Evolutionary conservation across 2,888 invertebrate genomes (phyloP).

Genomic region (Octodonta nipae): DNA sequence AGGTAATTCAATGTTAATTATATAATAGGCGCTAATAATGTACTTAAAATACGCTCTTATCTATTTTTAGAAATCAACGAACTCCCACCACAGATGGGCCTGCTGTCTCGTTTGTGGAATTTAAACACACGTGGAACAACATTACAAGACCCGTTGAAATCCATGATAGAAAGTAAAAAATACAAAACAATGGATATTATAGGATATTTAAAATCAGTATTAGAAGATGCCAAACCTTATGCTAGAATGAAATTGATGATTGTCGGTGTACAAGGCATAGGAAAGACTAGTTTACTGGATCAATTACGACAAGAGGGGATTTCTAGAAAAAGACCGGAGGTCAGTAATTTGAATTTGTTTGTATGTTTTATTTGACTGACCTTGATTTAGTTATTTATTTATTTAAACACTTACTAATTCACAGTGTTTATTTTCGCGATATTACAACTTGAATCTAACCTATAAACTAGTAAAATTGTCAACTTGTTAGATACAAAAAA

Average conservation of each 20-base stretch:
- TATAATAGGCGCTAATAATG: background rate
- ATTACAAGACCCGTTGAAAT: constrained; percentile 72
- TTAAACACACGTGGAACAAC: constrained; percentile 82
- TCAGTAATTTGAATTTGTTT: too few relatives aligned
- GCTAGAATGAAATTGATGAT: constrained; percentile 93
- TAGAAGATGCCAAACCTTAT: constrained; percentile 84
- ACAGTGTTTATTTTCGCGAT: too few relatives aligned
- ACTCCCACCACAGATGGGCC: constrained; percentile 89
- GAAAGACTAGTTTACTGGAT: constrained; percentile 83
- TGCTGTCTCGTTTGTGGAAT: constrained; percentile 90
- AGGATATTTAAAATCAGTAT: constrained; percentile 77
- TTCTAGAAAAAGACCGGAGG: constrained; percentile 56
- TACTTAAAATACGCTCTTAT: constrained; percentile 3
- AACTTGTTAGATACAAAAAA: too few relatives aligned
- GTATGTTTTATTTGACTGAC: too few relatives aligned
- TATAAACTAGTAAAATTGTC: too few relatives aligned
- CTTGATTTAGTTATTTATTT: too few relatives aligned
- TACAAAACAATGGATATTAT: constrained; percentile 92
- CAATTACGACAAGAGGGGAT: constrained; percentile 77
- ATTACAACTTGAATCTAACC: too few relatives aligned
- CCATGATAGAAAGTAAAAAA: constrained; percentile 83
- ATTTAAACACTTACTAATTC: too few relatives aligned
- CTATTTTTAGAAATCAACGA: constrained; percentile 57
- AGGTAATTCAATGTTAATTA: constrained; percentile 32
- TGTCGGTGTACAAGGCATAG: constrained; percentile 76